Percentiles rank a stretch among this genome's conserved stretches.
These are phyloP conservation scores for Contarinia nasturtii DNA, from an alignment of 1,140 invertebrate genomes.

Conservation along the genomic window DNA sequence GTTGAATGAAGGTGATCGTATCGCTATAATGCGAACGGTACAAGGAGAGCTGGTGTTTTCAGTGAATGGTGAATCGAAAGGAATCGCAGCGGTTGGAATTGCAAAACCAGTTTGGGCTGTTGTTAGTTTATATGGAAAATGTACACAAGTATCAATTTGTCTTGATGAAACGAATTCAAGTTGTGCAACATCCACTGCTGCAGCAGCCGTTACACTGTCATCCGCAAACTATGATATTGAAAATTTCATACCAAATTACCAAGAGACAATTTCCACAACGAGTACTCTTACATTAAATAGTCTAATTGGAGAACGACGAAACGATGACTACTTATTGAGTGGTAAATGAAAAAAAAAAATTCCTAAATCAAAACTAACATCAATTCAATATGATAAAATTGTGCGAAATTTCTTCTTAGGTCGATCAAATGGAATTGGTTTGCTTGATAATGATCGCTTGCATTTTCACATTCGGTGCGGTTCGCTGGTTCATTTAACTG, in stretches of 20 bases:
- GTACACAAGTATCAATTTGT: constrained; percentile 63
- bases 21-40: constrained; percentile 64
- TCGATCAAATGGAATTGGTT: constrained; percentile 10
- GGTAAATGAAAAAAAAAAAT: too few species aligned
- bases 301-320: too few species aligned
- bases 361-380: too few species aligned
- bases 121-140: constrained; percentile 83
- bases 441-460: constrained; percentile 40
- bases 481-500: constrained; percentile 69
- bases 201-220: neutral
- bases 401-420: neutral
- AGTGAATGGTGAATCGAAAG: constrained; percentile 75
- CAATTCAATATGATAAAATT: too few species aligned
- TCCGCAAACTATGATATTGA: too few species aligned
- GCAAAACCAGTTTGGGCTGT: constrained; percentile 64
- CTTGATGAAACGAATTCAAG: constrained; percentile 5
- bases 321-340: neutral
- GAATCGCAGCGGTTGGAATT: constrained; percentile 59
- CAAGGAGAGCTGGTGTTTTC: constrained; percentile 75
- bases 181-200: neutral
- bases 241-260: too few species aligned
- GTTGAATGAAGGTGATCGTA: constrained; percentile 63
- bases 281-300: neutral
- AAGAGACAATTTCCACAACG: too few species aligned
- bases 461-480: constrained; percentile 79